Conservation (phyloP, 2,113 vertebrate species). For the Xenotilapia leptura region DNA sequence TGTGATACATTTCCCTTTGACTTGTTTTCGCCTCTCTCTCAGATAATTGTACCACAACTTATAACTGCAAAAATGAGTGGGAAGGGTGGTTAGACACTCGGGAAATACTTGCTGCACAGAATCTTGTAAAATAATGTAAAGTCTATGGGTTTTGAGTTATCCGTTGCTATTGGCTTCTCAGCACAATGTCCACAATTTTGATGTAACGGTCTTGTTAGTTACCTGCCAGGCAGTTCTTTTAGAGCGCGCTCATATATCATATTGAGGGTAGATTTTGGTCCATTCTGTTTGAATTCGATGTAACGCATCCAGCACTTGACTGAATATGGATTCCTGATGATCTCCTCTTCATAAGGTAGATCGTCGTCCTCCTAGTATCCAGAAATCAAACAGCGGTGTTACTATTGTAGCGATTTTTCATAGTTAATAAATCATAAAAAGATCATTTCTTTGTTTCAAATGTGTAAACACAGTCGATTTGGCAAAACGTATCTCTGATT, state of each 20-base stretch:
- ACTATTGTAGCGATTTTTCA: neutral
- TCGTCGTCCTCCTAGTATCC: constrained; percentile 84
- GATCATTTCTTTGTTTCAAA: fast-evolving
- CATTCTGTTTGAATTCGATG: constrained; percentile 85
- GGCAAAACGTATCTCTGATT: neutral
- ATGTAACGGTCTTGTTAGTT: neutral
- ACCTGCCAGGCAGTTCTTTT: constrained; percentile 89
- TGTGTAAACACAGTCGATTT: neutral
- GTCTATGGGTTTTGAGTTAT: neutral
- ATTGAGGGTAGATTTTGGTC: constrained; percentile 75
- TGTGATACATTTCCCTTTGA: constrained; percentile 81
- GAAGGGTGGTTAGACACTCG: neutral
- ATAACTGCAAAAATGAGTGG: constrained; percentile 69
- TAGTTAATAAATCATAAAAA: neutral
- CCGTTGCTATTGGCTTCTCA: neutral
- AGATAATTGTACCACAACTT: constrained; percentile 93
- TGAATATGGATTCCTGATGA: constrained; percentile 88
- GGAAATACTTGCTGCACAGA: neutral
- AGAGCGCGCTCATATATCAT: constrained; percentile 87
- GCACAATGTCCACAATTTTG: neutral
- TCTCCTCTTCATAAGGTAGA: constrained; percentile 90
- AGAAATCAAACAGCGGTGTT: neutral
- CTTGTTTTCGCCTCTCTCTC: constrained; percentile 85
- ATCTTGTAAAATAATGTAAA: neutral
- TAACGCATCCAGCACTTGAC: constrained; percentile 93